Evolutionary conservation across 2,888 invertebrate species (phyloP).

Genomic region (Siphonodentalium dalli): DNA sequence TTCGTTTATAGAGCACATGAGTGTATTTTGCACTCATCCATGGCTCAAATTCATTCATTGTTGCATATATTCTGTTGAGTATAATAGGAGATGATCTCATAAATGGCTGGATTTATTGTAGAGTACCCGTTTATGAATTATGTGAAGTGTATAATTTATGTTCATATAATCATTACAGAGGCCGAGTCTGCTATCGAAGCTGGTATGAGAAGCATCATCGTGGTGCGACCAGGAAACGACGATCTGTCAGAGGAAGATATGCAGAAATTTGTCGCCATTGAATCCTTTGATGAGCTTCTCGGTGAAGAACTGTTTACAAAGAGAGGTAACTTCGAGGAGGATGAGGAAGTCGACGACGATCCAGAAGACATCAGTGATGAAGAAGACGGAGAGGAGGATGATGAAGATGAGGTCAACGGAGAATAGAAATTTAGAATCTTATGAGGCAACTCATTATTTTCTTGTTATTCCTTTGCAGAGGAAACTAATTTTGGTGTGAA

Average conservation of each 20-base stretch:
- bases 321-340: slow-evolving; percentile 32
- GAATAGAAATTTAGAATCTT: too few species aligned
- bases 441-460: too few species aligned
- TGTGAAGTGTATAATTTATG: background rate
- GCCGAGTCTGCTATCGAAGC: slow-evolving; percentile 81
- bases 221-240: slow-evolving; percentile 82
- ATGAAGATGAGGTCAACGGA: slow-evolving; percentile 39
- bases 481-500: too few species aligned
- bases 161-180: slow-evolving; percentile 71
- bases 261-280: slow-evolving; percentile 51
- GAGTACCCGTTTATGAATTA: background rate
- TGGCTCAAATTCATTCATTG: too few species aligned
- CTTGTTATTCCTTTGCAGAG: too few species aligned
- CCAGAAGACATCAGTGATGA: slow-evolving; percentile 38
- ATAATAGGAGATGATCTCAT: too few species aligned
- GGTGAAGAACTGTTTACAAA: slow-evolving; percentile 47
- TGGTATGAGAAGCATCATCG: slow-evolving; percentile 75
- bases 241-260: slow-evolving; percentile 72
- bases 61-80: too few species aligned
- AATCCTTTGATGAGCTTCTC: slow-evolving; percentile 54
- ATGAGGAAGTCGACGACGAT: slow-evolving; percentile 36
- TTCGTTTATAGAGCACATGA: too few species aligned
- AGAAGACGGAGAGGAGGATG: slow-evolving; percentile 39
- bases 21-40: background rate
- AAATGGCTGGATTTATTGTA: background rate